Conservation (phyloP, 2,888 invertebrate species). For the Lasioglossum pauxillum region DNA sequence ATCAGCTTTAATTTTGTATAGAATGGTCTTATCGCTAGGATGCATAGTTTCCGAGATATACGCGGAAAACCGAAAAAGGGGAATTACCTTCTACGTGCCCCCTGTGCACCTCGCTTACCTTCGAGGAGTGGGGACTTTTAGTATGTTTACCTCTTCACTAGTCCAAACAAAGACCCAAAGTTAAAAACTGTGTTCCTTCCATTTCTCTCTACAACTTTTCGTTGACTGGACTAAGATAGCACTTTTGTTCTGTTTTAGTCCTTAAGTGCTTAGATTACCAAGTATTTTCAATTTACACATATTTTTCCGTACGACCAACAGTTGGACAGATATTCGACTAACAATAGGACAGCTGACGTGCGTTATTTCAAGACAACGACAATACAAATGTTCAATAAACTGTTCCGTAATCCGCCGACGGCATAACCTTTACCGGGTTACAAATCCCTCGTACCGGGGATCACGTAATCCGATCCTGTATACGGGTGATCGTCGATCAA, state of each 20-base stretch:
- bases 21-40: no score
- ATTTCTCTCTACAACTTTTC: no score
- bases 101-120: no score
- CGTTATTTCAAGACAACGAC: not conserved
- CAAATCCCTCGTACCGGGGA: not conserved
- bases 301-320: not conserved
- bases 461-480: not conserved
- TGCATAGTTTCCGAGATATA: no score
- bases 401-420: conserved; percentile 1
- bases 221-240: no score
- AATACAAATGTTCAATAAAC: not conserved
- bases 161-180: no score
- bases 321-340: not conserved
- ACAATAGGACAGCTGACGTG: not conserved
- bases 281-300: not conserved
- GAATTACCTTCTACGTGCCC: no score
- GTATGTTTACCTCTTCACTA: no score
- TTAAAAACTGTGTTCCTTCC: no score
- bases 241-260: not conserved
- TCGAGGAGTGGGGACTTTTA: no score
- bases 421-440: not conserved
- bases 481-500: conserved; percentile 28
- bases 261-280: not conserved
- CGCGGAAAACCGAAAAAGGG: no score
- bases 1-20: no score